A percentile compares a stretch with the other conserved stretches of the same genome.
Evolutionary conservation across 2,797 vertebrate genomes (phyloP).

Genomic region (Danio choprae): DNA sequence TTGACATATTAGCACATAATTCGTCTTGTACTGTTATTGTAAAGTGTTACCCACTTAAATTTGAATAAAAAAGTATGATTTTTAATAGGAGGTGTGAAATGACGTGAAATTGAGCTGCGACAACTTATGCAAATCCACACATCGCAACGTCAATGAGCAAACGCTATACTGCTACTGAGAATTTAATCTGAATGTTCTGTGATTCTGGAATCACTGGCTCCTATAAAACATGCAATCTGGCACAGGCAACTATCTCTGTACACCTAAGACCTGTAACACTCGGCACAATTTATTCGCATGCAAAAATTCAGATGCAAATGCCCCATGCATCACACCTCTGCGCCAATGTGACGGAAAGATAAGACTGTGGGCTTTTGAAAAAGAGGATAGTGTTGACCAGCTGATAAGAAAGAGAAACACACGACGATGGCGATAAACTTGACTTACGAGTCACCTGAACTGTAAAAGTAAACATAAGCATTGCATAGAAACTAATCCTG

Average conservation of each 20-base stretch:
- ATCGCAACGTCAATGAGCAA: no score
- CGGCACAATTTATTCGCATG: background rate
- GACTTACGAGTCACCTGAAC: background rate
- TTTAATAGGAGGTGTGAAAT: no score
- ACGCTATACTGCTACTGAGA: no score
- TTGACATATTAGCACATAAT: no score
- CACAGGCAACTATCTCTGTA: background rate
- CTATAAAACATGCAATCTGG: background rate
- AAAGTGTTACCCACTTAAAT: no score
- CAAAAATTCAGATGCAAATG: slow-evolving; percentile 16
- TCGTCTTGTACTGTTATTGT: no score
- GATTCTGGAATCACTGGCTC: background rate
- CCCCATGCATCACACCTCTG: background rate
- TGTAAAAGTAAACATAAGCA: background rate
- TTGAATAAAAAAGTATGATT: no score
- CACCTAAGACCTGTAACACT: background rate
- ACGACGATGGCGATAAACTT: background rate
- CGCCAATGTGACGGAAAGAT: background rate
- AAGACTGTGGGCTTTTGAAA: background rate
- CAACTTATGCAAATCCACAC: no score
- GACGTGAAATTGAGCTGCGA: no score
- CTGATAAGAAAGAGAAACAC: slow-evolving; percentile 17
- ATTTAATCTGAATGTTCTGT: background rate
- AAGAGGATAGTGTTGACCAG: background rate
- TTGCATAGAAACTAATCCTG: background rate